These are phyloP conservation scores for Camponotus floridanus DNA, from an alignment of 1,140 invertebrate genomes.

Conservation along the genomic window DNA sequence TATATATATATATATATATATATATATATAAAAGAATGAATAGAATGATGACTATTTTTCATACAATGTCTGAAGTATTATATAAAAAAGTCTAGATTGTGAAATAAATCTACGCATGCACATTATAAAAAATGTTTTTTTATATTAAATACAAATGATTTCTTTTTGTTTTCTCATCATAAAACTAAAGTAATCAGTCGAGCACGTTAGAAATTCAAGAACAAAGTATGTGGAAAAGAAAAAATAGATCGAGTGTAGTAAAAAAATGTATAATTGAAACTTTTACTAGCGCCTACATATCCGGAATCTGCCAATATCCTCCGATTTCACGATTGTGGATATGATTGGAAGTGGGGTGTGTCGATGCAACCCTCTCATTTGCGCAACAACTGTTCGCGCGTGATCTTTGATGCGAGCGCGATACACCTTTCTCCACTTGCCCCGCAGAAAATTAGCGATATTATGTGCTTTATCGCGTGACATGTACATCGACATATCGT, in stretches of 20 bases:
- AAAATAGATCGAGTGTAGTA: background rate
- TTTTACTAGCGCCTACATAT: slow-evolving; percentile 17
- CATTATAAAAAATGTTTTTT: too few relatives aligned
- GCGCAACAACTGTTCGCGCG: slow-evolving; percentile 16
- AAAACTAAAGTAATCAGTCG: background rate
- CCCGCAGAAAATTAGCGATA: slow-evolving; percentile 43
- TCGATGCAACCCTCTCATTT: slow-evolving; percentile 45
- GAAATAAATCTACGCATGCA: too few relatives aligned
- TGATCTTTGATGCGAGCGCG: slow-evolving; percentile 37
- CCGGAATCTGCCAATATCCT: background rate
- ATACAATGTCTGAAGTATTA: too few relatives aligned
- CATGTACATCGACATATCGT: slow-evolving; percentile 19
- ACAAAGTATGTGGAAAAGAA: too few relatives aligned
- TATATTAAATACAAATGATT: too few relatives aligned
- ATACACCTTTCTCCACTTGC: slow-evolving; percentile 2
- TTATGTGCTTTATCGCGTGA: slow-evolving; percentile 46
- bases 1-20: too few relatives aligned
- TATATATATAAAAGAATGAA: too few relatives aligned
- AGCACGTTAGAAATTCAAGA: too few relatives aligned
- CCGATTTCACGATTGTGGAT: slow-evolving; percentile 17
- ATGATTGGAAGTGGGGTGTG: slow-evolving; percentile 1
- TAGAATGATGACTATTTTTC: too few relatives aligned
- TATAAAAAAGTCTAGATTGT: too few relatives aligned
- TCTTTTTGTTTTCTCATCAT: too few relatives aligned
- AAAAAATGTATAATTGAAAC: background rate